Conservation (phyloP, 2,888 invertebrate genomes). For the Pseudococcus viburni region DNA sequence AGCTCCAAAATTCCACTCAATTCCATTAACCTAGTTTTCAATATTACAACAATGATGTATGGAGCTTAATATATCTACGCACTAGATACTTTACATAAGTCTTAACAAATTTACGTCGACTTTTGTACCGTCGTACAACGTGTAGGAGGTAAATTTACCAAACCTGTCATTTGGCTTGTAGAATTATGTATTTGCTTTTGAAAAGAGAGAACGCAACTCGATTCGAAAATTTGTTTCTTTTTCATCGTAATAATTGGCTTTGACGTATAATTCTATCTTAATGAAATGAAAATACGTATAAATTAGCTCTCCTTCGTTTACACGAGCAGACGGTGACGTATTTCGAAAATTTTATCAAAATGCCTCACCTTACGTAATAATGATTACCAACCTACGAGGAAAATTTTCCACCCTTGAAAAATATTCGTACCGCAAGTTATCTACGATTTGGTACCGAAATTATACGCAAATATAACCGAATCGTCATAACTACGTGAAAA, state of each 20-base stretch:
- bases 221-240: conserved; percentile 28
- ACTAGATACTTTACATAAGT: not conserved
- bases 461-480: not conserved
- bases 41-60: not conserved
- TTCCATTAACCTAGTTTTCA: conserved; percentile 33
- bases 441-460: not conserved
- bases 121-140: not conserved
- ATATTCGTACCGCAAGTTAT: not conserved
- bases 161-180: conserved; percentile 3
- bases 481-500: not conserved
- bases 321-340: not conserved
- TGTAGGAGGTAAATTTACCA: conserved; percentile 19
- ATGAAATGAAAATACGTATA: conserved; percentile 21
- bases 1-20: conserved; percentile 3
- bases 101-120: conserved; percentile 28
- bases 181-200: conserved; percentile 18
- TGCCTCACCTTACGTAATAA: not conserved
- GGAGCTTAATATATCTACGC: conserved; percentile 9
- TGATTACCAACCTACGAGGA: not conserved
- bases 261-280: conserved; percentile 23
- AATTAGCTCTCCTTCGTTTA: conserved; percentile 6
- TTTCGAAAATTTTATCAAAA: not conserved
- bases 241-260: conserved; percentile 32
- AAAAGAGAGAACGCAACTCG: not conserved
- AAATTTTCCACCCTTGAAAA: not conserved